Evolutionary conservation across 2,888 invertebrate genomes (phyloP), one percentile per base, ranked within the genome.

Genomic region (Omphaloscelis lunosa): DNA sequence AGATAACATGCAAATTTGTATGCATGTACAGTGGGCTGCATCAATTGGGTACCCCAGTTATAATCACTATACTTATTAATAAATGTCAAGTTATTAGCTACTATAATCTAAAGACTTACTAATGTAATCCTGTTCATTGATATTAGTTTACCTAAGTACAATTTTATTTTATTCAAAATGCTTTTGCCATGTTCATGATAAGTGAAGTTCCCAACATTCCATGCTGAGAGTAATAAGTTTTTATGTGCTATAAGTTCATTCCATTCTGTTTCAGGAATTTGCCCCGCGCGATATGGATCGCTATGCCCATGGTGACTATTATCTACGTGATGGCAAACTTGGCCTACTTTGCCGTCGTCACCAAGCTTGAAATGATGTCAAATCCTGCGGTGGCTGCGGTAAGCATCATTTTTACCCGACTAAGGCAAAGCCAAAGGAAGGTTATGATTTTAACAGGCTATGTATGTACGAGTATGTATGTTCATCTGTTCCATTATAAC

Each of bases 251-350:
- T 75, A 82, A 76, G 59, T 70, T 45, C 77, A 72, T 87, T 84
- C 34, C 78, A 62, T 71, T 82, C 62, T 85, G 86, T 97, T 97
- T 86, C 97, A 99, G 99, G 95, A 99, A 99, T 96, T 96, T 99
- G 78, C 99, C 99, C 0, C 97, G 98, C 70, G 99, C 99, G 27
- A 99, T 99, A 93, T 99, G 99, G 98, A 98, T 99, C 89, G 99
- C 99, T 4, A 97, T 99, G 97, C 99, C 99, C 0, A 95, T 98
- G 91, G 99, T 99, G 80, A 99, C 99, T 0, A 97, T 97, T 66
- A 98, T 99, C 83, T 99, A 99, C 95, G 98, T 99, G 77, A 94
- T 99, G 90, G 98, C 99, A 2, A 99, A 99, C 95, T 97, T 99
- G 86, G 99, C 99, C 62, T 99, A 99, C 95, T 99, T 99, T 94